Conservation (phyloP, 2,888 invertebrate species). For the Entomobrya multifasciata region DNA sequence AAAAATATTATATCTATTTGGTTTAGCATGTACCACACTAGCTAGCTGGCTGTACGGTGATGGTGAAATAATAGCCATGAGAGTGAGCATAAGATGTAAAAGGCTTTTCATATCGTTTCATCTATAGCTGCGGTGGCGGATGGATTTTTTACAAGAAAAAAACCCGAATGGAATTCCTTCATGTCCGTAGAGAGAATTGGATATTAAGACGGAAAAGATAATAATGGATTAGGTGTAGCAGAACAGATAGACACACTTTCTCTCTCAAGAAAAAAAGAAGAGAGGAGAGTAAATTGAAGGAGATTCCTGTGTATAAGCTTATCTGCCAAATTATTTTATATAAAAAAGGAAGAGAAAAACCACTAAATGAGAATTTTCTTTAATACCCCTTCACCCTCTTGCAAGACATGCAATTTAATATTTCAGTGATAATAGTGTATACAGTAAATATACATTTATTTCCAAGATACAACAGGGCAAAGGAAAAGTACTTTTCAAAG, state of each 20-base stretch:
- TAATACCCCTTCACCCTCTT: slow-evolving; percentile 3
- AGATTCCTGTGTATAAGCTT: neutral
- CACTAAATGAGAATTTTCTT: slow-evolving; percentile 54
- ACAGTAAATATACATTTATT: neutral
- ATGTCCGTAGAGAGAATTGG: slow-evolving; percentile 44
- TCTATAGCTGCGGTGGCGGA: slow-evolving; percentile 18
- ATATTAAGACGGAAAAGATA: slow-evolving; percentile 63
- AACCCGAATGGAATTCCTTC: slow-evolving; percentile 32
- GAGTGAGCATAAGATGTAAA: slow-evolving; percentile 35
- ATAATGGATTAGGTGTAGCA: slow-evolving; percentile 57
- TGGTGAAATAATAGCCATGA: neutral
- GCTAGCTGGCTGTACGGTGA: neutral
- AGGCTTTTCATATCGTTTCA: slow-evolving; percentile 10
- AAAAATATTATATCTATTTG: neutral
- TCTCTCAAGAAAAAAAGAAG: neutral
- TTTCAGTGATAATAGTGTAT: slow-evolving; percentile 11
- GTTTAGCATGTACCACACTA: neutral
- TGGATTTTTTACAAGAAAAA: slow-evolving; percentile 37
- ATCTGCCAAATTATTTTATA: neutral
- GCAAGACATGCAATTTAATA: slow-evolving; percentile 15
- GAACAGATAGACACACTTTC: neutral
- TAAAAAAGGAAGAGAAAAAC: slow-evolving; percentile 14
- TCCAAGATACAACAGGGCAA: neutral
- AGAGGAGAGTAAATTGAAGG: slow-evolving; percentile 11
- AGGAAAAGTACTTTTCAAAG: slow-evolving; percentile 28